Base-by-base conservation (phyloP, 2,797 vertebrate species). In the Toxotes lorentzi region DNA sequence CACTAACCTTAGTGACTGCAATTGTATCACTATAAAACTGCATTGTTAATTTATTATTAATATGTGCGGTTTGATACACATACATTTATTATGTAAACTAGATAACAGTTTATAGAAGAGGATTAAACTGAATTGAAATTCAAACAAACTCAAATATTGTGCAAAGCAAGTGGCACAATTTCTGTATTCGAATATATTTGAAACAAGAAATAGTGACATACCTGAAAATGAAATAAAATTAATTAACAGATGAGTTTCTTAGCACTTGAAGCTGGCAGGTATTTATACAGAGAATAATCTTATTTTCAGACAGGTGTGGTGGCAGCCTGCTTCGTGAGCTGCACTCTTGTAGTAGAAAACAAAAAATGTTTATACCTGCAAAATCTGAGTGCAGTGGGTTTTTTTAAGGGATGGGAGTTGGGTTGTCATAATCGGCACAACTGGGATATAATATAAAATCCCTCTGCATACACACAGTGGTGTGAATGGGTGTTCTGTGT, bases 281-380 rank as follows among this genome's bases (percentile, higher is more conserved):
- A 2, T 43, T 35, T 24, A 16, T 34, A 24, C 11, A 45, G 11
- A 32, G 19, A 50, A 68, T 45, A 21, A 40, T 3, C 21, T 60
- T 40, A 1, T n/a, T 8, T 21, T 68, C 34, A 40, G 13, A 1
- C 16, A 34, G 9, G 63, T 30, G 10, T 14, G 7, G 32, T 82
- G 6, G 27, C 13, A 40, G 16, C 7, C 8, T 63, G 1, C 56
- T 68, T 57, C 0, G 41, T 76, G 21, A 50, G 50, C 13, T 61
- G 57, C 75, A 43, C 82, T 73, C 80, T 71, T 81, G 76, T 90
- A 73, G 76, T 43, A 38, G 30, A 62, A 78, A 59, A 66, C 30
- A 43, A 19, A 59, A 4, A 68, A 40, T 63, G 24, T 63, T 73
- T 47, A 30, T 51, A 59, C 30, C 14, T 11, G 2, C 1, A 59